These are phyloP conservation scores for Beroe forskalii DNA, from an alignment of 37 sponge, comb jelly and placozoan species.

Conservation along the genomic window DNA sequence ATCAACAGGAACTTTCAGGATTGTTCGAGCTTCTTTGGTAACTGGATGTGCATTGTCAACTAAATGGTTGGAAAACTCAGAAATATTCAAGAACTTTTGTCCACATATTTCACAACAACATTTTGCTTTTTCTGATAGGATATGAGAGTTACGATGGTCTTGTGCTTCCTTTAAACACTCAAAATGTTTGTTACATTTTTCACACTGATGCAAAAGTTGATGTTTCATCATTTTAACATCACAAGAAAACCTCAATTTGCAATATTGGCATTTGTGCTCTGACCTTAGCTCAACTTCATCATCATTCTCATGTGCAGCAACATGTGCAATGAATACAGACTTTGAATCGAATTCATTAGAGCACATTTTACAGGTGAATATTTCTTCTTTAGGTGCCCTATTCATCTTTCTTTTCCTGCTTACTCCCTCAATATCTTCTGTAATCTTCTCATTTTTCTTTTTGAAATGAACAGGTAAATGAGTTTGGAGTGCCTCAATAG, in stretches of 20 bases:
- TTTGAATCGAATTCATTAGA: not conserved
- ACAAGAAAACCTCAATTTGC: not conserved
- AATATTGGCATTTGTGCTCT: not conserved
- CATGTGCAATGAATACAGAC: slow-evolving; percentile 42
- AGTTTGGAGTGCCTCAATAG: not conserved
- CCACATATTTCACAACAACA: slow-evolving; percentile 52
- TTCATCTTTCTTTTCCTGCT: slow-evolving; percentile 18
- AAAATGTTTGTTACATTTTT: not conserved
- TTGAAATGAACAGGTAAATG: slow-evolving; percentile 15
- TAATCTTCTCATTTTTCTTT: not conserved
- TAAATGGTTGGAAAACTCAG: slow-evolving; percentile 2
- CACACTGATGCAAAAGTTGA: slow-evolving; percentile 28
- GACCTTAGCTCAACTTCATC: slow-evolving; percentile 12
- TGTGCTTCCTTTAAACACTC: slow-evolving; percentile 21
- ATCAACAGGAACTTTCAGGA: not conserved
- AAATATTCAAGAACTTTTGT: not conserved
- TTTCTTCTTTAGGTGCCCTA: slow-evolving; percentile 42
- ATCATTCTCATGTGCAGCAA: slow-evolving; percentile 48
- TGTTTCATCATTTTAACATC: not conserved
- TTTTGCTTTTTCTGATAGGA: slow-evolving; percentile 20
- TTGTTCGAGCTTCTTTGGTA: not conserved
- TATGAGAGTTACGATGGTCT: not conserved
- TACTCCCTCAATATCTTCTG: not conserved
- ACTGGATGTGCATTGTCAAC: not conserved
- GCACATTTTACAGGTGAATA: slow-evolving; percentile 57